These are phyloP conservation scores for Formica exsecta DNA, from an alignment of 1,140 invertebrate species.

Conservation along the genomic window DNA sequence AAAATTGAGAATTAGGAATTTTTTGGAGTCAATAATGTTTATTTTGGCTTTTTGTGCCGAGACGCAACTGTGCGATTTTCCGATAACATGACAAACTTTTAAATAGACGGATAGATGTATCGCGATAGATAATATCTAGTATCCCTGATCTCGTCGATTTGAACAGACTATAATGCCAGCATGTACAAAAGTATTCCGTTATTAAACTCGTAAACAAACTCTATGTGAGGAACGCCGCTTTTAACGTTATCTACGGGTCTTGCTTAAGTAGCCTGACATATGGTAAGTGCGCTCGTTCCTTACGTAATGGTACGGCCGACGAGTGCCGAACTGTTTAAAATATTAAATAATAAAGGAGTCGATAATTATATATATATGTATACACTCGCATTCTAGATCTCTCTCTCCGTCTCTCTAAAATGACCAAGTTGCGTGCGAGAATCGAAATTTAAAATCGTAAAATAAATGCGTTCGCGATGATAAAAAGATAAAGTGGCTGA, in stretches of 20 bases:
- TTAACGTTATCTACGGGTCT: constrained; percentile 60
- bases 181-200: constrained; percentile 24
- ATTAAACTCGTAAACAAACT: constrained; percentile 58
- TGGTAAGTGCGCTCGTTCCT: constrained; percentile 52
- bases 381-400: too few relatives aligned
- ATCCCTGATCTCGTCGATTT: constrained; percentile 5
- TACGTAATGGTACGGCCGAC: constrained; percentile 43
- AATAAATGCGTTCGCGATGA: not conserved
- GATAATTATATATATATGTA: constrained; percentile 25
- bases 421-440: constrained; percentile 11
- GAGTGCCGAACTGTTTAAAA: constrained; percentile 49
- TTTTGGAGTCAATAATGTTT: not conserved
- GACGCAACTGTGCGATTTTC: constrained; percentile 1
- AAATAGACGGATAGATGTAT: constrained; percentile 15
- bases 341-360: constrained; percentile 47
- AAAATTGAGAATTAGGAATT: not conserved
- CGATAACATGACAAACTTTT: constrained; percentile 9
- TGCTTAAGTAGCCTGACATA: constrained; percentile 57
- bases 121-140: constrained; percentile 8
- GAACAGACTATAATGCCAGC: constrained; percentile 10
- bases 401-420: not conserved
- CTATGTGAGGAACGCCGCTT: constrained; percentile 40
- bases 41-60: not conserved
- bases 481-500: not conserved
- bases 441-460: constrained; percentile 16